These are phyloP conservation scores for Micrastur ruficollis DNA, from an alignment of 2,797 vertebrate genomes.

Conservation along the genomic window DNA sequence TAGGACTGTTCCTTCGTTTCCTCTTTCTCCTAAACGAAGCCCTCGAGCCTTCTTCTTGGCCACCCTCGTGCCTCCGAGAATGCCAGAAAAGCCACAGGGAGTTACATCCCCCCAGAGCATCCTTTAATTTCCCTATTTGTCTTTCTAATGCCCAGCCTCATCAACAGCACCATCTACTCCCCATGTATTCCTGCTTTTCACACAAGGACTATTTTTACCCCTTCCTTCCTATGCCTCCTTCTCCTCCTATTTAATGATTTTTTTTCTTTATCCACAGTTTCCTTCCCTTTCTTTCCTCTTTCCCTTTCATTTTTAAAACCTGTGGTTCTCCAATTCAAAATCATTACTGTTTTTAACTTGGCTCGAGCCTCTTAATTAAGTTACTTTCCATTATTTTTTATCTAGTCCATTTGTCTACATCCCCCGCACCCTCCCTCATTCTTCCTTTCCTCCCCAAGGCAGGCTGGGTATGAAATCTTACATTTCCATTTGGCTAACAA, in stretches of 20 bases:
- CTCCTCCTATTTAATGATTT: constrained; percentile 56
- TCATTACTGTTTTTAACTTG: constrained; percentile 57
- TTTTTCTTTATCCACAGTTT: neutral
- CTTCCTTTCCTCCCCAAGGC: constrained; percentile 57
- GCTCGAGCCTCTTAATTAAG: constrained; percentile 67
- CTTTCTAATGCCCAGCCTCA: constrained; percentile 33
- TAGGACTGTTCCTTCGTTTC: neutral
- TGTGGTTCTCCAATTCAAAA: constrained; percentile 30
- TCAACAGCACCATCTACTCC: neutral
- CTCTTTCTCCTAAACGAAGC: constrained; percentile 25
- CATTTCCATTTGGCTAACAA: constrained; percentile 70
- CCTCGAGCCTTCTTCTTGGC: neutral
- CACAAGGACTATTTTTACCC: neutral
- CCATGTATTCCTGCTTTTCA: neutral
- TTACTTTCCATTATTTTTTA: constrained; percentile 72
- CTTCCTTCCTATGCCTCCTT: constrained; percentile 26
- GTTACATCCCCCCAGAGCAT: constrained; percentile 4
- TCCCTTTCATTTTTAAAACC: constrained; percentile 31
- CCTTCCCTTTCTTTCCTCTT: neutral
- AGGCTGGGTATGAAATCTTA: constrained; percentile 67
- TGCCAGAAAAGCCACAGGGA: constrained; percentile 24
- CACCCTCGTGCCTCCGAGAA: constrained; percentile 17
- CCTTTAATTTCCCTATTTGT: constrained; percentile 49
- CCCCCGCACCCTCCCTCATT: constrained; percentile 38
- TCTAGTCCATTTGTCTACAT: constrained; percentile 66